Evolutionary conservation across 1,140 invertebrate species (phyloP), one percentile per base, ranked within the genome.

Genomic region (Pararge aegeria): DNA sequence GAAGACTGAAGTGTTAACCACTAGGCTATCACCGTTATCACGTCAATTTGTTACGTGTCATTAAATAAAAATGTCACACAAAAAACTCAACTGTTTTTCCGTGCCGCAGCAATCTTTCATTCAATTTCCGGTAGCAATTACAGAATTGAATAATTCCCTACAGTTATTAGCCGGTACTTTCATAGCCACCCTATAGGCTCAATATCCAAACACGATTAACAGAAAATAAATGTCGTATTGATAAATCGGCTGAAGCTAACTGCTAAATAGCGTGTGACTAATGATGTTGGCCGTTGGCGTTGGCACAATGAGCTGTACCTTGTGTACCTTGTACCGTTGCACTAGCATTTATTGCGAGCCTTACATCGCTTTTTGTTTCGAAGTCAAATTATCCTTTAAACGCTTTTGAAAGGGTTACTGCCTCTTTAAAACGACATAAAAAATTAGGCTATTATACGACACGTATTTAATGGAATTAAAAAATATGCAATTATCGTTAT

Each of bases 211-310:
- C 67, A 76, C 78, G 74, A 83, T 87, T 87, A 83, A 79, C 72
- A 74, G 75, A 83, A 83, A 86, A 84, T 81, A 84, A 82, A 84
- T 83, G 77, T 87, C 70, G 68, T 71, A 75, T 83, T 81, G 80
- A 85, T 83, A 82, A 79, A 86, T 86, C 75, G 78, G 65, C 56
- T 51, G 54, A 12, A 46, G 68, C 73, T 86, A 87, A 87, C 83
- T 80, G 77, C 75, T 86, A 83, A 86, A 87, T 86, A 80, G 84
- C 84, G 81, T 87, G 84, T 80, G 66, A 77, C 74, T 84, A 83
- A 87, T 83, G 79, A 81, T 66, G 56, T 42, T 16, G 29, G 9
- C 6, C 24, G 21, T n/a, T n/a, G n/a, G n/a, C n/a, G n/a, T n/a
- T n/a, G n/a, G n/a, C 44, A 52, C 48, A 57, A 48, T 48, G 54